A percentile compares a stretch with the other conserved stretches of the same genome.
phyloP scores from a whole-genome alignment of 1,140 invertebrate genomes.

The Homalodisca vitripennis region DNA sequence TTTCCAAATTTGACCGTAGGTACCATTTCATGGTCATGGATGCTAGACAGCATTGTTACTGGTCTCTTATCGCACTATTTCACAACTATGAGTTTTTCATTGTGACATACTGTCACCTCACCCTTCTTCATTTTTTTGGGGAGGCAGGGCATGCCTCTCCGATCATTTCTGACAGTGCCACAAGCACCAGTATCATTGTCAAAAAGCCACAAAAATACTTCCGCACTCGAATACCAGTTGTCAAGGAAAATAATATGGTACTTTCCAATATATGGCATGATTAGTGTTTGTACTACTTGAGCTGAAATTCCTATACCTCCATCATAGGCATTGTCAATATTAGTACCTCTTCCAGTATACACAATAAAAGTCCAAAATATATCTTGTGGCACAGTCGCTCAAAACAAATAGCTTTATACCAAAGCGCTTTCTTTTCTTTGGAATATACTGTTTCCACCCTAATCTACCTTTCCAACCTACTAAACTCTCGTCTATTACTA shows the following conservation, averaged over 20 bases:
- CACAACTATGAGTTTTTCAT: constrained; percentile 17
- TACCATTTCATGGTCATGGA: neutral
- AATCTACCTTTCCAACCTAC: constrained; percentile 41
- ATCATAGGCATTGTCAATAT: neutral
- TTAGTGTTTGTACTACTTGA: constrained; percentile 20
- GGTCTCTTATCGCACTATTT: constrained; percentile 14
- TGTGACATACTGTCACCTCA: constrained; percentile 4
- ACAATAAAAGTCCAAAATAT: constrained; percentile 30
- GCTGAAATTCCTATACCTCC: constrained; percentile 25
- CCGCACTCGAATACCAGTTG: constrained; percentile 33
- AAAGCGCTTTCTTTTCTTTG: constrained; percentile 40
- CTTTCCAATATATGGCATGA: constrained; percentile 30
- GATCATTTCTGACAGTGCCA: constrained; percentile 31
- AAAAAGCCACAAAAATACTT: constrained; percentile 24
- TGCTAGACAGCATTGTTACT: neutral
- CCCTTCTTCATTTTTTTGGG: constrained; percentile 30
- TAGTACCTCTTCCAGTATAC: constrained; percentile 24
- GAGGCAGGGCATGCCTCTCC: constrained; percentile 23
- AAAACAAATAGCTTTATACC: constrained; percentile 39
- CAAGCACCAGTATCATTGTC: constrained; percentile 33
- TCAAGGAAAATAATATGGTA: constrained; percentile 31
- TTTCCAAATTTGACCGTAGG: neutral
- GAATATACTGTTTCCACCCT: constrained; percentile 42
- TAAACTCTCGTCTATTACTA: constrained; percentile 42
- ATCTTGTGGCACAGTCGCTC: constrained; percentile 21